Percentiles rank a stretch among this genome's conserved stretches.
phyloP scores from a whole-genome alignment of 1,140 invertebrate species.

The Trinorchestia longiramus region DNA sequence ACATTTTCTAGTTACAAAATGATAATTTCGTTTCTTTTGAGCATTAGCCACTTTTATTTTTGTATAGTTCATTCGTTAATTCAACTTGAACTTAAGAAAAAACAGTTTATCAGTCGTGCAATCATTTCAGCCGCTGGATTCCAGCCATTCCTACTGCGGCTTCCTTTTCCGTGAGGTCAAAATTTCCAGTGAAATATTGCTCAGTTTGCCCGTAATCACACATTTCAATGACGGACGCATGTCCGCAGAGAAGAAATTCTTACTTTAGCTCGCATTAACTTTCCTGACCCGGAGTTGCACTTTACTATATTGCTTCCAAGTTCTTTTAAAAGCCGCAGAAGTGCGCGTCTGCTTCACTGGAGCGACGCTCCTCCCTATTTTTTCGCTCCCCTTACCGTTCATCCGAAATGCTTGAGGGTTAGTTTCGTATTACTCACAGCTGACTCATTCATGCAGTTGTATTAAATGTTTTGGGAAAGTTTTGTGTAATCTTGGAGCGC shows the following conservation, averaged over 20 bases:
- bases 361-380: not conserved
- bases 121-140: not conserved
- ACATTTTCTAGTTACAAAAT: no score
- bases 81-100: not conserved
- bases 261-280: not conserved
- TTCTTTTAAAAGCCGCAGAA: not conserved
- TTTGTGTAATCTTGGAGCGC: not conserved
- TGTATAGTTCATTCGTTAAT: not conserved
- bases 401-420: not conserved
- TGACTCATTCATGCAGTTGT: not conserved
- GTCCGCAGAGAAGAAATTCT: conserved; percentile 6
- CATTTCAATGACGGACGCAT: not conserved
- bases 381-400: not conserved
- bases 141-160: not conserved
- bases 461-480: not conserved
- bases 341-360: not conserved
- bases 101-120: not conserved
- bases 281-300: not conserved
- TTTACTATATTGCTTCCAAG: not conserved
- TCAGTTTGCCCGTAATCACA: not conserved
- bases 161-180: not conserved
- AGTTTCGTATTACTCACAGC: not conserved
- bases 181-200: not conserved
- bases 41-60: not conserved
- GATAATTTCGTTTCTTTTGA: no score